A percentile compares a stretch with the other conserved stretches of the same genome.
Evolutionary conservation across 2,113 vertebrate genomes (phyloP).

Genomic region (Raja brachyura): DNA sequence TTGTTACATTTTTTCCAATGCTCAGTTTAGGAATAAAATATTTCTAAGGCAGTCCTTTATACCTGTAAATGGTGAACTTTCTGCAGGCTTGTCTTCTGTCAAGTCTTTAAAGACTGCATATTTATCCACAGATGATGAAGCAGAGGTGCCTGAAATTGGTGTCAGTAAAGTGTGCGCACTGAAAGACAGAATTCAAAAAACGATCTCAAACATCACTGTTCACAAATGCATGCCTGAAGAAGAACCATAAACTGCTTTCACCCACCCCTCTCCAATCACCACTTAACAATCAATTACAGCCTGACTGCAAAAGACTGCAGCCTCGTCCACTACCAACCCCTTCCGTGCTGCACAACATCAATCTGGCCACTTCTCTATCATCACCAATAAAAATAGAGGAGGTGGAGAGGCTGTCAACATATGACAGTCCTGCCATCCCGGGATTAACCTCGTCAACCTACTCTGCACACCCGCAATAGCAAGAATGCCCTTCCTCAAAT

Average conservation of each 20-base stretch:
- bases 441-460: no score
- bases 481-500: no score
- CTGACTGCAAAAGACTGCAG: no score
- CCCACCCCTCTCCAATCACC: no score
- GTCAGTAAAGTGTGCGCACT: slow-evolving; percentile 78
- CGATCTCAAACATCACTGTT: not conserved
- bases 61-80: slow-evolving; percentile 74
- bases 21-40: not conserved
- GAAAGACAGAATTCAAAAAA: slow-evolving; percentile 42
- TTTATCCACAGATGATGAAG: slow-evolving; percentile 69
- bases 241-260: not conserved
- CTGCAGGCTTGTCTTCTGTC: slow-evolving; percentile 69
- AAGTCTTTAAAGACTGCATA: slow-evolving; percentile 94
- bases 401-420: no score
- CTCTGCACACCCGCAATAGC: no score
- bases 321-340: no score
- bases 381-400: no score
- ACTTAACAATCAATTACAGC: no score
- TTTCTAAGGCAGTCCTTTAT: slow-evolving; percentile 41
- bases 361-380: no score
- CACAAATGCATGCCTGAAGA: not conserved
- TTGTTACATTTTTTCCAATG: slow-evolving; percentile 5
- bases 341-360: no score
- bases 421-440: no score
- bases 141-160: slow-evolving; percentile 73